Percentiles rank a stretch among this genome's conserved stretches.
Evolutionary conservation across 2,888 invertebrate species (phyloP).

Genomic region (Dolichomitus sp.): DNA sequence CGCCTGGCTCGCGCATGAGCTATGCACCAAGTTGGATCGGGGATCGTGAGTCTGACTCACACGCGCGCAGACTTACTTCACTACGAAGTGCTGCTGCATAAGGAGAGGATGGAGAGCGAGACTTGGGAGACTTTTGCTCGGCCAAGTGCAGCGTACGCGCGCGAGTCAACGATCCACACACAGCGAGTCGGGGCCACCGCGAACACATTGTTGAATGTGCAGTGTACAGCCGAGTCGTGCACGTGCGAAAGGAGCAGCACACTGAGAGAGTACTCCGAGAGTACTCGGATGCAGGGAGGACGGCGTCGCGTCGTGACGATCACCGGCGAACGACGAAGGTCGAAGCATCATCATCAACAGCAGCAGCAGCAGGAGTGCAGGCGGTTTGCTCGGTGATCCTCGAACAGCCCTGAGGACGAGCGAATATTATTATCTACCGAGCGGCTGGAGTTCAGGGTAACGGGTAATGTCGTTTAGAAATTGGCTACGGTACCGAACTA

Average conservation of each 20-base stretch:
- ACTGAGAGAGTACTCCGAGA: constrained; percentile 24
- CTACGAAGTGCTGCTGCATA: constrained; percentile 22
- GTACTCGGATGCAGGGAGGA: constrained; percentile 30
- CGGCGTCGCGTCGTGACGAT: constrained; percentile 62
- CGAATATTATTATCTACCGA: constrained; percentile 59
- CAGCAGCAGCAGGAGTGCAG: constrained; percentile 27
- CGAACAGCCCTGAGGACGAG: constrained; percentile 34
- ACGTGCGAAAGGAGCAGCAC: constrained; percentile 48
- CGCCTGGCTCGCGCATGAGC: constrained; percentile 67
- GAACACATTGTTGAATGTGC: constrained; percentile 54
- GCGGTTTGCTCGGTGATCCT: constrained; percentile 33
- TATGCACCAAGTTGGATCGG: constrained; percentile 63
- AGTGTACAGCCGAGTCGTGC: constrained; percentile 40
- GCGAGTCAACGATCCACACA: constrained; percentile 24
- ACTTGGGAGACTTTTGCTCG: constrained; percentile 44
- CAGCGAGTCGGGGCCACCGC: constrained; percentile 29
- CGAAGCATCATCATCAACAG: constrained; percentile 63
- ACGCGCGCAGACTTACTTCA: constrained; percentile 29
- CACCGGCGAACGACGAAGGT: constrained; percentile 56
- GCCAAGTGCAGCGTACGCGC: constrained; percentile 49
- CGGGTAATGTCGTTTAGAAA: constrained; percentile 66
- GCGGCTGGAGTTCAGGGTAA: constrained; percentile 62
- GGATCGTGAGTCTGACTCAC: constrained; percentile 58
- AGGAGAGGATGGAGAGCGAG: constrained; percentile 35
- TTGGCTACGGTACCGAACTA: constrained; percentile 61